phyloP scores from a whole-genome alignment of 2,888 invertebrate species.

The Rutpela maculata region DNA sequence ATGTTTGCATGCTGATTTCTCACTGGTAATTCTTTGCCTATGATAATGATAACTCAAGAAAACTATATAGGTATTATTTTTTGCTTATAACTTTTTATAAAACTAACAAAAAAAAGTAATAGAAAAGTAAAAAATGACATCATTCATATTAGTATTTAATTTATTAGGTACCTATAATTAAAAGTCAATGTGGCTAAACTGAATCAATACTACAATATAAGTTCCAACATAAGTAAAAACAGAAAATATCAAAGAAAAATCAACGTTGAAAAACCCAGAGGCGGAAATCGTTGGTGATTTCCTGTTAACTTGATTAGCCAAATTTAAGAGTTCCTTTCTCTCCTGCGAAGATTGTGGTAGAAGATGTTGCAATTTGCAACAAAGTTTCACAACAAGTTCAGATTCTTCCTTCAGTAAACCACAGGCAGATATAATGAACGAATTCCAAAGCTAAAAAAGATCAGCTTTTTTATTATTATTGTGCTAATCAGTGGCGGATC shows the following conservation, averaged over 20 bases:
- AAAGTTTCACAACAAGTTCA: conserved; percentile 39
- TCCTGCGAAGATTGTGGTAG: conserved; percentile 47
- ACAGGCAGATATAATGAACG: conserved; percentile 48
- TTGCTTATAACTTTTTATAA: no score
- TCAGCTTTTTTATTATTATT: no score
- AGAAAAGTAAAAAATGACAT: no score
- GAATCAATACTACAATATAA: conserved; percentile 52
- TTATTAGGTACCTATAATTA: conserved; percentile 16
- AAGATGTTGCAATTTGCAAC: conserved; percentile 49
- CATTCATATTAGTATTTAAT: not conserved
- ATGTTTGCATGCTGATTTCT: no score
- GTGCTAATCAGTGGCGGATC: not conserved
- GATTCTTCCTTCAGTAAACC: conserved; percentile 47
- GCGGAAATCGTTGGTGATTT: conserved; percentile 46
- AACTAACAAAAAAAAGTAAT: no score
- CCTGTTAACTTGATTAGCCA: conserved; percentile 47
- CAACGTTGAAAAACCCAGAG: conserved; percentile 50
- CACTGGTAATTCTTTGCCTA: no score
- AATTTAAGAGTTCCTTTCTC: conserved; percentile 48
- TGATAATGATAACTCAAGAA: no score
- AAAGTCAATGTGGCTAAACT: conserved; percentile 53
- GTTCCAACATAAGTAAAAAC: conserved; percentile 51
- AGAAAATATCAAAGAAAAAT: conserved; percentile 48
- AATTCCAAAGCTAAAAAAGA: conserved; percentile 47
- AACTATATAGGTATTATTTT: no score